Evolutionary conservation across 1,140 invertebrate genomes (phyloP).

Genomic region (Atta cephalotes): DNA sequence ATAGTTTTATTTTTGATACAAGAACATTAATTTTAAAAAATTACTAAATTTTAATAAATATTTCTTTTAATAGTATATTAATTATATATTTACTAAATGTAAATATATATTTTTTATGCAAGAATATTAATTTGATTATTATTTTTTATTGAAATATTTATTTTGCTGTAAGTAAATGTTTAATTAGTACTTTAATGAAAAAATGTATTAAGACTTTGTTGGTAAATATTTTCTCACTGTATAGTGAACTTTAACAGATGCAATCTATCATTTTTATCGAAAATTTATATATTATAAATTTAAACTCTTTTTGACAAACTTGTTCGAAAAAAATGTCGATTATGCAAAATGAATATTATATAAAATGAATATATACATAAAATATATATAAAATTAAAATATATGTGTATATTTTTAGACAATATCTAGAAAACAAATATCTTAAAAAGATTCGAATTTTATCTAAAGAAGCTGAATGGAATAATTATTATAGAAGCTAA

Average conservation of each 20-base stretch:
- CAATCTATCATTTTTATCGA: not conserved
- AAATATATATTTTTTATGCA: too few species aligned
- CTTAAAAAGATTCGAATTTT: not conserved
- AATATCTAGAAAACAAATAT: not conserved
- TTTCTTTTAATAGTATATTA: too few species aligned
- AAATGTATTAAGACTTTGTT: not conserved
- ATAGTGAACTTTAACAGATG: not conserved
- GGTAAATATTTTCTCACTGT: too few species aligned
- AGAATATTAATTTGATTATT: not conserved
- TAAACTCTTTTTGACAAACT: not conserved
- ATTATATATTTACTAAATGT: not conserved
- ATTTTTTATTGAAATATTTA: too few species aligned
- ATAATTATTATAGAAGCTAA: not conserved
- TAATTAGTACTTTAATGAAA: too few species aligned
- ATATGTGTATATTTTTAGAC: not conserved
- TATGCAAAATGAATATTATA: not conserved
- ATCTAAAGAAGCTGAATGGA: not conserved
- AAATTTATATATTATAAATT: not conserved
- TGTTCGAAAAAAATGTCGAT: not conserved
- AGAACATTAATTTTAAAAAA: not conserved
- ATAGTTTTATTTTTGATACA: too few species aligned
- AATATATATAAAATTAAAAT: not conserved
- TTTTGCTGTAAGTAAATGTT: too few species aligned
- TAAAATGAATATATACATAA: not conserved
- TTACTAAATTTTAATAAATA: too few species aligned